phyloP scores from a whole-genome alignment of 2,888 invertebrate species.

The Cosmia trapezina region DNA sequence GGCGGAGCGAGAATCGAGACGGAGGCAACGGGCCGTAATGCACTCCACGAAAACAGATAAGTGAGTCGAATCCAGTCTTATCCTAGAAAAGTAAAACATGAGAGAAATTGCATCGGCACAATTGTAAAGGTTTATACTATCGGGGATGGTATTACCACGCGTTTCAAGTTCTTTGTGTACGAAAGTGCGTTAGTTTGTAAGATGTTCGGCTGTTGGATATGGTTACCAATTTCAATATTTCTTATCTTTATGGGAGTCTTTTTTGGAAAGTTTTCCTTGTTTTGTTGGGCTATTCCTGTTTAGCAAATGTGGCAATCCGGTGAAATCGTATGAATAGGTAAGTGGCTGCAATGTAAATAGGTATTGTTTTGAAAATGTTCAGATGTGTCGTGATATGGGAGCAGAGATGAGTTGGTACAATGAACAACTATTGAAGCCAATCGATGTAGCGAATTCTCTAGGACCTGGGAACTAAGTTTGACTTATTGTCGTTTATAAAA shows the following conservation, averaged over 20 bases:
- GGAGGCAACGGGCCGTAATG: constrained; percentile 67
- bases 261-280: constrained; percentile 15
- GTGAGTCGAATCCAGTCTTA: constrained; percentile 67
- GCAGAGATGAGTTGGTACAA: neutral
- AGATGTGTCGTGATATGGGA: neutral
- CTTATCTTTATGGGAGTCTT: constrained; percentile 17
- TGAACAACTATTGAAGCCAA: no score
- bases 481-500: neutral
- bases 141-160: constrained; percentile 17
- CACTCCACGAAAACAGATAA: constrained; percentile 71
- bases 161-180: constrained; percentile 37
- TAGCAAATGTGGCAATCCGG: neutral
- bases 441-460: neutral
- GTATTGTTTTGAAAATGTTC: neutral
- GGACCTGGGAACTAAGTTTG: neutral
- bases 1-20: constrained; percentile 60
- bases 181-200: constrained; percentile 29
- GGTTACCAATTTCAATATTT: constrained; percentile 33
- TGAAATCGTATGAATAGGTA: constrained; percentile 11
- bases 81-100: constrained; percentile 64
- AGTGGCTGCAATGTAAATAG: neutral
- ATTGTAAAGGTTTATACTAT: constrained; percentile 55
- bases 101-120: constrained; percentile 61
- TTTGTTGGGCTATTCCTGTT: constrained; percentile 1
- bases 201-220: constrained; percentile 15